Evolutionary conservation across 2,113 vertebrate species (phyloP).

Genomic region (Triplophysa tibetana): DNA sequence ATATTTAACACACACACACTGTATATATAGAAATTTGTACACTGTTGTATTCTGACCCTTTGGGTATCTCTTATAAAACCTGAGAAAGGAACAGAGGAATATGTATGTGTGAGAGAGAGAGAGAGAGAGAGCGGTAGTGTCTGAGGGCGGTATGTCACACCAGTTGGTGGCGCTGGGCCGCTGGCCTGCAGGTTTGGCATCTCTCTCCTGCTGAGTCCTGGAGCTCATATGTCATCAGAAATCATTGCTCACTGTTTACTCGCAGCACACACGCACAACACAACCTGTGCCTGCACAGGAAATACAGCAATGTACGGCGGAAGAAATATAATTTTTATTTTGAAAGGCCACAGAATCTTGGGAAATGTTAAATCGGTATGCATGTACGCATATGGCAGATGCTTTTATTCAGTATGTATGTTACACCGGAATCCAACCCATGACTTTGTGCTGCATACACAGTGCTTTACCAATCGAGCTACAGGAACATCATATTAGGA

Average conservation of each 20-base stretch:
- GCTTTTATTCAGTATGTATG: too few species aligned
- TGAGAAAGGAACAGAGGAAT: slow-evolving; percentile 19
- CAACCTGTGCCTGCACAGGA: not conserved
- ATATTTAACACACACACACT: slow-evolving; percentile 40
- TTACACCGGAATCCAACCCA: too few species aligned
- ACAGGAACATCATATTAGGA: too few species aligned
- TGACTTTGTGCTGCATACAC: too few species aligned
- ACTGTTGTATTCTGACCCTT: slow-evolving; percentile 6
- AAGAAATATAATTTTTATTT: not conserved
- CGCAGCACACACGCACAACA: slow-evolving; percentile 11
- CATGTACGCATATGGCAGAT: too few species aligned
- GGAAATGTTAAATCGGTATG: too few species aligned
- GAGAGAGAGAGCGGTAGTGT: not conserved
- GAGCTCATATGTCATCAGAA: slow-evolving; percentile 30
- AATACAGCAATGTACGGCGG: not conserved
- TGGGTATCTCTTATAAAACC: slow-evolving; percentile 30
- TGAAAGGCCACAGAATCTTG: not conserved
- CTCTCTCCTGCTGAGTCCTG: slow-evolving; percentile 39
- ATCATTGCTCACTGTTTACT: slow-evolving; percentile 41
- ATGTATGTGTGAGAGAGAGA: not conserved
- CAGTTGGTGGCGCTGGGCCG: slow-evolving; percentile 41
- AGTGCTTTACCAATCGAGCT: too few species aligned
- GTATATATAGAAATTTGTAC: slow-evolving; percentile 1
- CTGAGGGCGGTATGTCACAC: slow-evolving; percentile 29
- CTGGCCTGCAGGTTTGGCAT: slow-evolving; percentile 34